Percentiles rank a stretch among this genome's conserved stretches.
Conservation (phyloP, 2,888 invertebrate genomes). For the Philonicus albiceps region DNA sequence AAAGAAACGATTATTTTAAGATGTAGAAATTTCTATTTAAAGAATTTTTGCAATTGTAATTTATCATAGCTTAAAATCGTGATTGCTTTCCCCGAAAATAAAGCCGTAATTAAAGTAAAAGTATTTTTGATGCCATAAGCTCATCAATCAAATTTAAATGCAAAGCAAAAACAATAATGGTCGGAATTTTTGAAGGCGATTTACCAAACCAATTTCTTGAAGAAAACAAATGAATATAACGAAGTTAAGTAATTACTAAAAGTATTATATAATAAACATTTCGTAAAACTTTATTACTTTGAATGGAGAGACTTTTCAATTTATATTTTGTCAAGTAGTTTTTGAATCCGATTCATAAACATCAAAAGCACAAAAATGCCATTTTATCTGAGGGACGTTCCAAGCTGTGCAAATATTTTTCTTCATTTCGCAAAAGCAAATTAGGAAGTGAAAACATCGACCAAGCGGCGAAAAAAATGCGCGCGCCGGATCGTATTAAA, state of each 20-base stretch:
- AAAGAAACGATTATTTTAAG: too few species aligned
- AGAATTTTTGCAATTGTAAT: not conserved
- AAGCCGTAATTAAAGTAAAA: not conserved
- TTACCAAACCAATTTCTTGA: not conserved
- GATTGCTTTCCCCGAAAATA: not conserved
- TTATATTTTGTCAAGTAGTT: not conserved
- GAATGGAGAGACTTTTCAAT: not conserved
- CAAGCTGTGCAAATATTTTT: not conserved
- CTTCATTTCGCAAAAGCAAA: not conserved
- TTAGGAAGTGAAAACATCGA: not conserved
- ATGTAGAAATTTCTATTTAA: too few species aligned
- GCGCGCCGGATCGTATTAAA: constrained; percentile 12
- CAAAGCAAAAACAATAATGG: not conserved
- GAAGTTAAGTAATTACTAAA: not conserved
- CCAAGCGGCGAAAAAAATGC: not conserved
- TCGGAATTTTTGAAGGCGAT: not conserved
- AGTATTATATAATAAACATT: not conserved
- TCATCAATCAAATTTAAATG: not conserved
- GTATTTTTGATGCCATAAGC: not conserved
- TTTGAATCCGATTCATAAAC: not conserved
- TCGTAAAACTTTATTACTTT: not conserved
- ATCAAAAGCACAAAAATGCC: not conserved
- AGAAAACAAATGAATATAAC: not conserved
- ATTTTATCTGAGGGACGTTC: not conserved
- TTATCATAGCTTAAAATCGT: not conserved